Conservation (phyloP, 2,113 vertebrate genomes). For the Oncorhynchus mykiss region DNA sequence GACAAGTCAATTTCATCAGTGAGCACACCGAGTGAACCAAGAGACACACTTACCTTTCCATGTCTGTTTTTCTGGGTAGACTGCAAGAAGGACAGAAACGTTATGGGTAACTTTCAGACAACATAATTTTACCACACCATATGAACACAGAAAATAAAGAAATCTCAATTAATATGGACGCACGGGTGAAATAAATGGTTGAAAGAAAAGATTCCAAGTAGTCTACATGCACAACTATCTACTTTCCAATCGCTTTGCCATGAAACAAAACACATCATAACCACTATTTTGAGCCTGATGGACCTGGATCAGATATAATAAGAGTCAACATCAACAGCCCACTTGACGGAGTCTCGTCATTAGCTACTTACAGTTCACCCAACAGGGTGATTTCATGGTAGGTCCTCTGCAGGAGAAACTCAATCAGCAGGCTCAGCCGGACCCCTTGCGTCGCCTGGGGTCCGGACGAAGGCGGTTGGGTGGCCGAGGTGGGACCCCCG, state of each 20-base stretch:
- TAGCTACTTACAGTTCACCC: slow-evolving; percentile 91
- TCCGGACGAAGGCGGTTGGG: slow-evolving; percentile 74
- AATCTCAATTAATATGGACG: background rate
- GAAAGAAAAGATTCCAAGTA: background rate
- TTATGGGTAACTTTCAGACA: background rate
- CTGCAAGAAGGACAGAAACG: slow-evolving; percentile 60
- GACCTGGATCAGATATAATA: slow-evolving; percentile 6
- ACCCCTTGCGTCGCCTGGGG: slow-evolving; percentile 87
- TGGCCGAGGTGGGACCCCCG: slow-evolving; percentile 75
- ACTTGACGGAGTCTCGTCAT: background rate
- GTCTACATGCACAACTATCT: too few species aligned
- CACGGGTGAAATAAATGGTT: background rate
- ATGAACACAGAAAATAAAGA: background rate
- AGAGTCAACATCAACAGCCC: background rate
- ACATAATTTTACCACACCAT: background rate
- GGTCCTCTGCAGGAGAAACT: slow-evolving; percentile 94
- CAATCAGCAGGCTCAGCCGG: slow-evolving; percentile 92
- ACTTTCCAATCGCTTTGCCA: too few species aligned
- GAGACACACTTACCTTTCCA: slow-evolving; percentile 85
- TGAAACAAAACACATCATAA: too few species aligned
- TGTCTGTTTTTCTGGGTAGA: slow-evolving; percentile 95
- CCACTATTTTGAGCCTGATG: too few species aligned
- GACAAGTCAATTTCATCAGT: too few species aligned
- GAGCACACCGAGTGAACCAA: background rate
- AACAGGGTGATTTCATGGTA: slow-evolving; percentile 96